These are phyloP conservation scores for Nesospiza acunhae DNA, from an alignment of 2,113 vertebrate genomes.

Conservation along the genomic window DNA sequence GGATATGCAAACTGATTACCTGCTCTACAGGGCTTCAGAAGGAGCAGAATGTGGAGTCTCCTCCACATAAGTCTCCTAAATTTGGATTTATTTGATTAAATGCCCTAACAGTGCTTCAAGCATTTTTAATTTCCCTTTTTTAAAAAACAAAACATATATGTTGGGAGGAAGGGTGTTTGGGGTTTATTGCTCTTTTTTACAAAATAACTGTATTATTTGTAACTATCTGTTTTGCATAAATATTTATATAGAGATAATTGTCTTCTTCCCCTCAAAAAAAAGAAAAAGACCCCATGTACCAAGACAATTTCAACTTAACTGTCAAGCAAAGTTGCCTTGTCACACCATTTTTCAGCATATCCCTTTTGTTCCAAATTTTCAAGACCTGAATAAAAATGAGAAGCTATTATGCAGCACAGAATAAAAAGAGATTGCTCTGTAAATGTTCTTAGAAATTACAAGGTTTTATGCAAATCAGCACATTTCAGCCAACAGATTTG, in stretches of 20 bases:
- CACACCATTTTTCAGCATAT: slow-evolving; percentile 18
- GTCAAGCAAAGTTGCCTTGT: neutral
- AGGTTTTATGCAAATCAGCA: slow-evolving; percentile 24
- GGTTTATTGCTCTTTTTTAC: neutral
- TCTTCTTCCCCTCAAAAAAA: neutral
- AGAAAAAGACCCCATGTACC: neutral
- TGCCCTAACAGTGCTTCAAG: neutral
- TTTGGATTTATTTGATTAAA: neutral
- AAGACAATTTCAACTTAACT: neutral
- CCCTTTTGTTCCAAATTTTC: slow-evolving; percentile 24
- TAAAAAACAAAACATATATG: neutral
- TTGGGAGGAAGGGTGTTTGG: rapidly evolving
- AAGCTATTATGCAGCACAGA: slow-evolving; percentile 22
- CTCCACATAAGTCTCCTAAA: neutral
- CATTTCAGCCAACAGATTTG: slow-evolving; percentile 10
- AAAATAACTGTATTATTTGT: neutral
- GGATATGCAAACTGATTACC: neutral
- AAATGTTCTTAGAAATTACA: slow-evolving; percentile 22
- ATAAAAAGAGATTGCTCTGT: slow-evolving; percentile 48
- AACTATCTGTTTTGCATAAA: neutral
- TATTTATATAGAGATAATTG: neutral
- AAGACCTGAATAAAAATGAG: slow-evolving; percentile 58
- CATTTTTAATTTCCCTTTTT: neutral
- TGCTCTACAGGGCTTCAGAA: neutral
- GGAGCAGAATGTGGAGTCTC: neutral